Base-by-base conservation (phyloP, 2,113 vertebrate genomes). In the Penelope pileata region DNA sequence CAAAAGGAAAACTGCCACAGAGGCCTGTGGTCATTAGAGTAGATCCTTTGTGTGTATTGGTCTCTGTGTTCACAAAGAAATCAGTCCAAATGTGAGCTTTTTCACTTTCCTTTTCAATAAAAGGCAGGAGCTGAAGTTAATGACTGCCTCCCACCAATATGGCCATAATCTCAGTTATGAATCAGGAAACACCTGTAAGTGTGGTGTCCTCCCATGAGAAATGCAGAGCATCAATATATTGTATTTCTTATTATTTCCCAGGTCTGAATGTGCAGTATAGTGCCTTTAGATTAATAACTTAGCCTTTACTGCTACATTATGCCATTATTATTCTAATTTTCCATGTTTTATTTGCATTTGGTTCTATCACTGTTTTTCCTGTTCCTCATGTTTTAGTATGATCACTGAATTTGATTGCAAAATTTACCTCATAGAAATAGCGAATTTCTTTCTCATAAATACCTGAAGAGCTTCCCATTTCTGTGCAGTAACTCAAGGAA, bases 21-120 rank as follows among this genome's bases (percentile, higher is more conserved):
- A 24, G 22, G 21, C 21, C 14, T 42, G 22, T 0, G 0, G 38
- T 60, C 40, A 12, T 22, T n/a, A 48, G 22, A 34, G n/a, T 11
- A 79, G 32, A 36, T 82, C 11, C 27, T 86, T 67, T 60, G 36
- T 53, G 18, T 7, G 58, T 67, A 9, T 1, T 54, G 64, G 17
- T 6, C 29, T 3, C 8, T 21, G 7, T 0, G 0, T 22, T 83
- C 23, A 42, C 8, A 38, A 63, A 40, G 45, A 36, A 36, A 48
- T 9, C 38, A 24, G 47, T 38, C 29, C 59, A 64, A 30, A 60
- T 0, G 1, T 12, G 34, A 51, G 12, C 1, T 75, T 80, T 67
- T 10, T 15, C 36, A 19, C 14, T 73, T 60, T 80, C 70, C 42
- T 81, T 54, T 79, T 36, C 22, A 38, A 3, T 32, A 56, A 36